Conservation (phyloP, 64 coral and sea anemone species). For the Montipora foliosa region DNA sequence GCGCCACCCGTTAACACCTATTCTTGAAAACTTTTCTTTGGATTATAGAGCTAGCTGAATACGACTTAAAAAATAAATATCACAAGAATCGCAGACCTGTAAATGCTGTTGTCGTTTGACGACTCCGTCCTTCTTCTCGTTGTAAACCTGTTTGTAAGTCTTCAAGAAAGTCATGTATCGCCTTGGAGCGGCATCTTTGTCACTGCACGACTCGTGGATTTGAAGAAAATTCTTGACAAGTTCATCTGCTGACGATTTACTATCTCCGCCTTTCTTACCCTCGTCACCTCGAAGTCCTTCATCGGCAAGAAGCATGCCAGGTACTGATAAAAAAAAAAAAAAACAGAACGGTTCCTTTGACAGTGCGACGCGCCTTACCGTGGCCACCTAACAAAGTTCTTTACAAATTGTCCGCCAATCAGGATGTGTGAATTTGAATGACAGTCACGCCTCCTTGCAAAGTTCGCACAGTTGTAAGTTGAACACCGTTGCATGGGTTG, state of each 20-base stretch:
- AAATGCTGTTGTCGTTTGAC: constrained; percentile 96
- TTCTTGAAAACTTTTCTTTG: no score
- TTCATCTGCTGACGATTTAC: constrained; percentile 66
- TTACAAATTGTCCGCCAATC: no score
- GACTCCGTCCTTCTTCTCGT: constrained; percentile 94
- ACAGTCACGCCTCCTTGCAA: no score
- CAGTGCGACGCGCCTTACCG: no score
- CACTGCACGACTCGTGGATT: constrained; percentile 87
- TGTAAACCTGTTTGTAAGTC: constrained; percentile 92
- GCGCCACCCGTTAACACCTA: no score
- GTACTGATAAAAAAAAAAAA: constrained; percentile 66
- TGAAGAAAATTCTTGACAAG: constrained; percentile 90
- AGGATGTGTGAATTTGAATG: no score
- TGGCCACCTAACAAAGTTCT: no score
- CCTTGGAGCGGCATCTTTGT: constrained; percentile 87
- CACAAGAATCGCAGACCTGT: constrained; percentile 51
- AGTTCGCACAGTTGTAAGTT: no score
- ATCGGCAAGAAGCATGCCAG: constrained; percentile 74
- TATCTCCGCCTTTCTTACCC: constrained; percentile 33
- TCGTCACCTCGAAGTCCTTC: constrained; percentile 75
- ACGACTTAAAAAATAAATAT: neutral
- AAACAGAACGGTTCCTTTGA: neutral
- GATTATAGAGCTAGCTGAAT: no score
- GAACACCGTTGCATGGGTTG: no score
- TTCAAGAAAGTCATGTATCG: constrained; percentile 98